Base-by-base conservation (phyloP, 2,888 invertebrate genomes). In the Listrodromus nycthemerus region DNA sequence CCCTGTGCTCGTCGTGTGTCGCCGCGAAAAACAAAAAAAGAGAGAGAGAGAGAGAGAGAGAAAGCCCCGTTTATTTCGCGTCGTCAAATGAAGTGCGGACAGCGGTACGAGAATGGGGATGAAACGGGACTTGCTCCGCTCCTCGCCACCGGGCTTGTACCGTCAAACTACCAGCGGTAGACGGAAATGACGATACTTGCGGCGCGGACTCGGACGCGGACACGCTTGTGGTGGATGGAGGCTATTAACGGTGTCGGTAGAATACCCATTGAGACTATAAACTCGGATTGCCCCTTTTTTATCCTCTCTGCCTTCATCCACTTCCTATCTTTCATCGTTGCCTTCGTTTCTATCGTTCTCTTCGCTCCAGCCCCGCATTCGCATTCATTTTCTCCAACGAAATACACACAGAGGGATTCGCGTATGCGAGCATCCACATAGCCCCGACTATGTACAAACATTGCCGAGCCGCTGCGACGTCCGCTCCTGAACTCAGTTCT, bases 161-260 rank as follows among this genome's bases (percentile, higher is more conserved):
- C 77, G 77, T 81, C 84, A 84, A 84, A 84, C 77, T 80, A 84
- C 73, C 84, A 58, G 69, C 48, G 19, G 63, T 24, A 50, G 63
- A 67, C 80, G 84, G 84, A 84, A 84, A 84, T 81, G 84, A 74
- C 84, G 82, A 82, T 82, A 71, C 73, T 74, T 66, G 65, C 30
- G 50, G 78, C 75, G 48, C 55, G 75, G 75, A 66, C 67, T 79
- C 48, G 67, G 61, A 71, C 67, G 83, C 58, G 67, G 50, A 48
- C 48, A 67, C 65, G 37, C 50, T 63, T 19, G 19, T 19, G 19
- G 33, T 58, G 45, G 24, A 61, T 61, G 58, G 45, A 45, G 76
- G 69, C 74, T 84, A 84, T 84, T 84, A 77, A 78, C 81, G 81
- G 81, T 84, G 73, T 79, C 81, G 74, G 76, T 81, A 41, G 84